Conservation (phyloP, 2,113 vertebrate genomes). For the Anarhynchus alexandrinus region DNA sequence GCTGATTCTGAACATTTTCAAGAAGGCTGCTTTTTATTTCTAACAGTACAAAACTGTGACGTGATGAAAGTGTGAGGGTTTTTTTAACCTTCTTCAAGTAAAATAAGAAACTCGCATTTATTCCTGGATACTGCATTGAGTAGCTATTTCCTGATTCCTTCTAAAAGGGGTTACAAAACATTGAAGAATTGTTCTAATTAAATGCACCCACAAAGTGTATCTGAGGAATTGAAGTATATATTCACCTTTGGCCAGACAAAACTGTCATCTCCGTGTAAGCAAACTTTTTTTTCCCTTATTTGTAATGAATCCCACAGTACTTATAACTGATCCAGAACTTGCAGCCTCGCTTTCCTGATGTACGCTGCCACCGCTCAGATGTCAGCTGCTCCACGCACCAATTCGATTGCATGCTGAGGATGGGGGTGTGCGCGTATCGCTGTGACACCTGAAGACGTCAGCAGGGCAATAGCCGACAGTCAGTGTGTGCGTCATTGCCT, state of each 20-base stretch:
- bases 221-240: not conserved
- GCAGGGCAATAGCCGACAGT: not conserved
- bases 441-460: not conserved
- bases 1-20: not conserved
- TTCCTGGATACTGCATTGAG: not conserved
- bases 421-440: fast-evolving
- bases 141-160: not conserved
- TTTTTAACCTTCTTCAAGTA: not conserved
- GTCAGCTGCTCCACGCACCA: fast-evolving
- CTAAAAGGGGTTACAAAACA: not conserved
- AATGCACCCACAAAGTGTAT: not conserved
- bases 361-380: fast-evolving
- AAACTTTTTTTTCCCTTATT: not conserved
- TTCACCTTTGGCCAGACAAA: not conserved
- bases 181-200: not conserved
- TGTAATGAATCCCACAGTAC: not conserved
- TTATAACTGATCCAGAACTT: not conserved
- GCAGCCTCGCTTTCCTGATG: not conserved
- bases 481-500: too few species aligned
- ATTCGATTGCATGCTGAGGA: fast-evolving
- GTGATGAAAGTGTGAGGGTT: not conserved
- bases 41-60: not conserved
- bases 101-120: not conserved
- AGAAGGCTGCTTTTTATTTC: not conserved
- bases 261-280: not conserved